Conservation (phyloP, 1,140 invertebrate genomes). For the Latrodectus geometricus region DNA sequence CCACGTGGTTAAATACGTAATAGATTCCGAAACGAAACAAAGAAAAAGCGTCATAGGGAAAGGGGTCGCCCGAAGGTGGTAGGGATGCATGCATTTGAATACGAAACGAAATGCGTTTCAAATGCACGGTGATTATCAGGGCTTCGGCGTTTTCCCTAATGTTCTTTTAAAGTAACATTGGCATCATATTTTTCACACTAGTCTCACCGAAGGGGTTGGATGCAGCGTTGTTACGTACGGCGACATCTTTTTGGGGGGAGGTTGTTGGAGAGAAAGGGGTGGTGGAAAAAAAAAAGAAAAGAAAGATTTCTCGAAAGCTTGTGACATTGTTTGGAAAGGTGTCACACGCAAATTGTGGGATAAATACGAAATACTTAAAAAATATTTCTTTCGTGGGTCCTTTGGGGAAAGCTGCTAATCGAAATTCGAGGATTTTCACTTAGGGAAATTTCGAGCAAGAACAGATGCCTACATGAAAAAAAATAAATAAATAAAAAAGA, state of each 20-base stretch:
- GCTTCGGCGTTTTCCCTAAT: constrained; percentile 40
- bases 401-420: constrained; percentile 39
- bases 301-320: background rate
- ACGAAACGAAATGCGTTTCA: constrained; percentile 50
- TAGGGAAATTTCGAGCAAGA: constrained; percentile 50
- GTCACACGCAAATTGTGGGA: constrained; percentile 41
- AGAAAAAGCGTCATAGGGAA: background rate
- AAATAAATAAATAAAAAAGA: too few species aligned
- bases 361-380: constrained; percentile 57
- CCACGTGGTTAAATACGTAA: constrained; percentile 17
- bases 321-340: constrained; percentile 26
- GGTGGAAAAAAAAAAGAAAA: background rate
- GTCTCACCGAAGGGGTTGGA: constrained; percentile 1
- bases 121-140: constrained; percentile 58
- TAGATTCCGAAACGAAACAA: constrained; percentile 25
- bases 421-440: constrained; percentile 58
- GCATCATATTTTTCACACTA: constrained; percentile 60
- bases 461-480: constrained; percentile 18
- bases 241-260: constrained; percentile 28
- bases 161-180: constrained; percentile 57
- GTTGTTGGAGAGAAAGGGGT: background rate
- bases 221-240: background rate
- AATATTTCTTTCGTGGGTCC: constrained; percentile 23
- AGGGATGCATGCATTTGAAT: constrained; percentile 52
- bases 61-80: background rate